Evolutionary conservation across 2,113 vertebrate species (phyloP), one percentile per base, ranked within the genome.

Genomic region (Aldabrachelys gigantea): DNA sequence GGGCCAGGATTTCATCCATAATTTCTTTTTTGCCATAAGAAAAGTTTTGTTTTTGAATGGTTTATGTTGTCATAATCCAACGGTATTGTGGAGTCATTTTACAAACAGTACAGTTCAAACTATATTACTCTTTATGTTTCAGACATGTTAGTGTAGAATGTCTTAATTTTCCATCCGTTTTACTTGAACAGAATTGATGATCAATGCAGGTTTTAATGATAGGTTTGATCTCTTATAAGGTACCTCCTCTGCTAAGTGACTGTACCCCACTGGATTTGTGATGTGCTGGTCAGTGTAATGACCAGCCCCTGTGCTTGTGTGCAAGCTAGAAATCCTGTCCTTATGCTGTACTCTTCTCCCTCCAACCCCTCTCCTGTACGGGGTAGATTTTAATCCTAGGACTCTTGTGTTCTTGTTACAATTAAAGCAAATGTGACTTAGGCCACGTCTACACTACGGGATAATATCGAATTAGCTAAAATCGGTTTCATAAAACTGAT

Each of bases 291-390:
- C 57, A 59, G 57, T 59, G 27, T 25, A 59, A 5, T 49, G 53
- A 49, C 10, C 31, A 0, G 25, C 0, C 0, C 3, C 0, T 65
- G 9, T 49, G 44, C 54, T 38, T 72, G 65, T 21, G n/a, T 72
- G 35, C n/a, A 38, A n/a, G 35, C 65, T 69, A 4, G 65, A 69
- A 69, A 69, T 35, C 35, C 65, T n/a, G 65, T 16, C n/a, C 54
- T 22, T 50, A 27, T 29, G 27, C 27, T 38, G 9, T 24, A 1
- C 19, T n/a, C 69, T 53, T 80, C n/a, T 19, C 59, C n/a, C 79
- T 47, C 3, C 44, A 80, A 29, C 10, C 53, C 53, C 21, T 54
- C 21, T 54, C 5, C 53, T 22, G 59, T 11, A 12, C 52, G 54
- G 5, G 6, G 1, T 29, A 76, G 10, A 38, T 41, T 83, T 80